Conservation (phyloP, 2,888 invertebrate species). For the Coelopa pilipes region DNA sequence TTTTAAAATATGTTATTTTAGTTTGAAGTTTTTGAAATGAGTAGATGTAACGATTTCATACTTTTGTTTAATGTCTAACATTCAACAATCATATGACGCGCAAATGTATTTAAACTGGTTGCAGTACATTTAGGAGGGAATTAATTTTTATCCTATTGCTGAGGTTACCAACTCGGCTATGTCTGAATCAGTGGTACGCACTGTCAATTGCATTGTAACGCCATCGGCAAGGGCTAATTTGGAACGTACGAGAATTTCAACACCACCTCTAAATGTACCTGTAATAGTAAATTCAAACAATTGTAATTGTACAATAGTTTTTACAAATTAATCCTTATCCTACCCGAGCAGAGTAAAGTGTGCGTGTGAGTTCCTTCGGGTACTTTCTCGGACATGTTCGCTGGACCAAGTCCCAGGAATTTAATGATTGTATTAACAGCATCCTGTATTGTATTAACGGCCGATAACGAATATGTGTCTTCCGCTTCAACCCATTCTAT, state of each 20-base stretch:
- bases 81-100: too few relatives aligned
- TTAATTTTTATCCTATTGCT: constrained; percentile 77
- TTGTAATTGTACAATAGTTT: background rate
- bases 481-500: constrained; percentile 77
- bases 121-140: too few relatives aligned
- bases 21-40: too few relatives aligned
- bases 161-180: constrained; percentile 89
- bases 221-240: constrained; percentile 79
- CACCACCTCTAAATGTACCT: constrained; percentile 90
- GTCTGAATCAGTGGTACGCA: constrained; percentile 85
- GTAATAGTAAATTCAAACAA: constrained; percentile 32
- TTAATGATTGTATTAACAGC: constrained; percentile 85
- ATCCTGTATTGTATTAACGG: constrained; percentile 81
- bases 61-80: too few relatives aligned
- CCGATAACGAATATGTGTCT: constrained; percentile 91
- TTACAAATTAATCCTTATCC: background rate
- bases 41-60: too few relatives aligned
- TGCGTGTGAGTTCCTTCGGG: constrained; percentile 85
- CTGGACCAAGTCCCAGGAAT: constrained; percentile 86
- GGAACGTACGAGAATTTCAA: constrained; percentile 87
- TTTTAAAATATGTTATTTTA: too few relatives aligned
- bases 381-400: constrained; percentile 85
- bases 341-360: constrained; percentile 82
- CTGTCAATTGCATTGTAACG: constrained; percentile 94
- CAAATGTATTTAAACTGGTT: too few relatives aligned